Base-by-base conservation (phyloP, 2,113 vertebrate species). In the Daphoenositta chrysoptera region DNA sequence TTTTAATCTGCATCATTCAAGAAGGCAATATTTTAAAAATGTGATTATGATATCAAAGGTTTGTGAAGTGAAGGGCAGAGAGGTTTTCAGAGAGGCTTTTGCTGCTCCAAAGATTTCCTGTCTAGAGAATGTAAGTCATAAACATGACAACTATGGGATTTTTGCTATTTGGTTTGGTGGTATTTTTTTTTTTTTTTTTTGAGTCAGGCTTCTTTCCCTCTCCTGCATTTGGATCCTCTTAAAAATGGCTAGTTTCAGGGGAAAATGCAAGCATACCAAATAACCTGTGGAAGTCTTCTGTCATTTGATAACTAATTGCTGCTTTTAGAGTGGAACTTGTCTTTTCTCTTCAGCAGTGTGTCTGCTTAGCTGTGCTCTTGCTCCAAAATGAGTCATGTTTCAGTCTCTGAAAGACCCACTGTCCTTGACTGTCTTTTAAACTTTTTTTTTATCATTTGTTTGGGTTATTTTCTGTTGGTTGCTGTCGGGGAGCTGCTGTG, bases 1-100 rank as follows among this genome's bases (percentile, higher is more conserved):
- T 93, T 92, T 81, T 89, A 78, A 93, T 96, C 93, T 80, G 33
- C 70, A 42, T 73, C 30, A 3, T 77, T 95, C 61, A 39, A 71
- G 69, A 83, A 73, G 48, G 64, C 42, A 56, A 0, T 89, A 60
- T 70, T 87, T 96, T 17, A 4, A 78, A 92, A 81, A 73, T n/a
- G 56, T 53, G 35, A 71, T 83, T 40, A 8, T 53, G 66, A 35
- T 86, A 65, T 31, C 51, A 42, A 58, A 57, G 30, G 33, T 66
- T 95, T 63, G 40, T 80, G 73, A 93, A 87, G 40, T 27, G 37
- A 39, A 71, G 37, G 20, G n/a, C 28, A 40, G n/a, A 26, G 27
- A 50, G 27, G 51, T 58, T 90, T 93, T 79, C 28, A 40, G n/a
- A 26, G 27, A 50, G 27, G 51, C 63, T 90, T 93, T 79, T 73